Conservation (phyloP, 1,140 invertebrate genomes). For the Meloidogyne chitwoodi region DNA sequence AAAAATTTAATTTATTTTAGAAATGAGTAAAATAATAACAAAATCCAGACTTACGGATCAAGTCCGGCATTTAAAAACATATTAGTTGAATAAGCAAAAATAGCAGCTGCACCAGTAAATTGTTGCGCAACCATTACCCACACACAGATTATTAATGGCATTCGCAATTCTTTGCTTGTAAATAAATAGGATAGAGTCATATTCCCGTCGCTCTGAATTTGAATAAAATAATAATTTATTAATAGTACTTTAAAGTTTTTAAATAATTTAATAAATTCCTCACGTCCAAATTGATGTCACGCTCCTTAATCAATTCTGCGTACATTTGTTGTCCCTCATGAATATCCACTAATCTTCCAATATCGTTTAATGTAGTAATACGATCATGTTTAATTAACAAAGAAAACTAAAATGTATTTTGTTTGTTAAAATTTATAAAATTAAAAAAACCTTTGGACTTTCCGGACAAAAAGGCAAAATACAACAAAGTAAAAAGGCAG, state of each 20-base stretch:
- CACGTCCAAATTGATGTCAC: background rate
- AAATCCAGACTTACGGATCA: slow-evolving; percentile 24
- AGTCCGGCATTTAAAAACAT: slow-evolving; percentile 53
- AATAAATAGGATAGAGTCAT: slow-evolving; percentile 37
- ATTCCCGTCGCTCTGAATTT: background rate
- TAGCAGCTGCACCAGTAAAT: slow-evolving; percentile 56
- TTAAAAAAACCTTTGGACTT: slow-evolving; percentile 61
- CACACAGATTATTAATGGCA: slow-evolving; percentile 42
- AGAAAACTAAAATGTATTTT: background rate
- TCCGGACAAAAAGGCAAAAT: slow-evolving; percentile 62
- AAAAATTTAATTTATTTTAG: background rate
- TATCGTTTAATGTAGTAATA: slow-evolving; percentile 23
- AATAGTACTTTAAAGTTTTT: no score
- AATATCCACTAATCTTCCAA: slow-evolving; percentile 34
- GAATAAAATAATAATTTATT: background rate
- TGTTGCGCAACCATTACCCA: slow-evolving; percentile 57
- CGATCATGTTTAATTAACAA: slow-evolving; percentile 26
- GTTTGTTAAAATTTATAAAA: slow-evolving; percentile 22
- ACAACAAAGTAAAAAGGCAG: slow-evolving; percentile 56
- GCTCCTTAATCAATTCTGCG: slow-evolving; percentile 20
- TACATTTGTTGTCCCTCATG: slow-evolving; percentile 42
- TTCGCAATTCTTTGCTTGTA: slow-evolving; percentile 35
- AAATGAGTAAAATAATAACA: background rate
- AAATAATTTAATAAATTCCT: no score
- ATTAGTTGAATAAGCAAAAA: slow-evolving; percentile 56